phyloP scores from a whole-genome alignment of 1,140 invertebrate genomes.

The Drosophila fuyamai region DNA sequence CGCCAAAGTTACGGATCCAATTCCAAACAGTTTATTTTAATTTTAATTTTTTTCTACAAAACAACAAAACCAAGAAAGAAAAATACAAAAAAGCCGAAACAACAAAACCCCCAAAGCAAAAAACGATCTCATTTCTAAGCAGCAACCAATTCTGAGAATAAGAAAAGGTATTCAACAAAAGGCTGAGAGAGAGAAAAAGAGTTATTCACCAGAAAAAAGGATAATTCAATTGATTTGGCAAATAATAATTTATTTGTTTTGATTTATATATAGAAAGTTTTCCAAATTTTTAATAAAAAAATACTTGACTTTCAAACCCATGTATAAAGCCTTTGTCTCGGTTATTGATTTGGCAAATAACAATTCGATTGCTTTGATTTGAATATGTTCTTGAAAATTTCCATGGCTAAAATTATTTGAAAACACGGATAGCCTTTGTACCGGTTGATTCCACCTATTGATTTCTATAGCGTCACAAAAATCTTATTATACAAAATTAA shows the following conservation, averaged over 20 bases:
- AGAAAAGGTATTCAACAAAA: slow-evolving; percentile 69
- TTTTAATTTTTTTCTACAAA: slow-evolving; percentile 40
- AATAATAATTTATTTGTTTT: slow-evolving; percentile 55
- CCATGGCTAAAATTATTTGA: slow-evolving; percentile 3
- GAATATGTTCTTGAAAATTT: slow-evolving; percentile 9
- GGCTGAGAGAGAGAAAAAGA: slow-evolving; percentile 5
- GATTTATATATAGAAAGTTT: slow-evolving; percentile 20
- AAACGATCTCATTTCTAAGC: slow-evolving; percentile 34
- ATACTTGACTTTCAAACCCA: no score
- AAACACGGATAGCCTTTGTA: slow-evolving; percentile 31
- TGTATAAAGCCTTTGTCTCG: neutral
- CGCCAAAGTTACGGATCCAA: slow-evolving; percentile 71
- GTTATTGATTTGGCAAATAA: neutral
- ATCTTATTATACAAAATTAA: slow-evolving; percentile 44
- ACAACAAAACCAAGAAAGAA: slow-evolving; percentile 38
- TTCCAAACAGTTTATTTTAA: slow-evolving; percentile 63
- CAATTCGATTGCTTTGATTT: neutral
- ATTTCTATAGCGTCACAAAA: slow-evolving; percentile 29
- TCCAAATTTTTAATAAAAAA: neutral
- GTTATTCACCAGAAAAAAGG: slow-evolving; percentile 11
- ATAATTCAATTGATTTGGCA: slow-evolving; percentile 57
- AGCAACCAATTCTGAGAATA: slow-evolving; percentile 56
- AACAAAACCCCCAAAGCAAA: slow-evolving; percentile 18
- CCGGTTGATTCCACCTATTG: neutral
- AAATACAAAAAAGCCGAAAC: slow-evolving; percentile 18